phyloP scores from a whole-genome alignment of 2,888 invertebrate species.

The Homarus gammarus region DNA sequence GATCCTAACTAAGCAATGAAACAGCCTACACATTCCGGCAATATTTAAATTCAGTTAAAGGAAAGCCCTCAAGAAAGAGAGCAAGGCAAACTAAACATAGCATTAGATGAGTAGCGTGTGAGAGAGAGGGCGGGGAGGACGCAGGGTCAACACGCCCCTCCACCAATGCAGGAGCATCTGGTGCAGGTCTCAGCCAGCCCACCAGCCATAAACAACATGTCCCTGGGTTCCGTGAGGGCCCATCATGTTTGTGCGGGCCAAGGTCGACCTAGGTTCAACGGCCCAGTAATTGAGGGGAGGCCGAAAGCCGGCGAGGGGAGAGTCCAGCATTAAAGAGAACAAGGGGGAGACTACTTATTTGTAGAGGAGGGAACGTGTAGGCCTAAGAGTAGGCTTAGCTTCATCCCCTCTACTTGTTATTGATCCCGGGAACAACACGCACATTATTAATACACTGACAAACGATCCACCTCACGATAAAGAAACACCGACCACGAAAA shows the following conservation, averaged over 20 bases:
- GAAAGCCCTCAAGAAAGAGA: too few relatives aligned
- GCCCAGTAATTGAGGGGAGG: not conserved
- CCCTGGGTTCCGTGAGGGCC: not conserved
- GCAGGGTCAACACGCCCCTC: not conserved
- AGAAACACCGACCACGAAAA: constrained; percentile 11
- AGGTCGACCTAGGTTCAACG: not conserved
- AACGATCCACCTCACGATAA: not conserved
- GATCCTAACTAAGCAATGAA: too few relatives aligned
- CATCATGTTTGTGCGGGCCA: not conserved
- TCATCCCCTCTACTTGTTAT: constrained; percentile 27
- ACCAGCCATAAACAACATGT: not conserved
- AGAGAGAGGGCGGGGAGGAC: not conserved
- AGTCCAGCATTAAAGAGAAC: not conserved
- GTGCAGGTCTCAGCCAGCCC: not conserved
- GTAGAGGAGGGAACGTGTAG: constrained; percentile 29
- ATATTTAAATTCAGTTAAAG: too few relatives aligned
- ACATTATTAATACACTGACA: not conserved
- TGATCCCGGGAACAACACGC: constrained; percentile 18
- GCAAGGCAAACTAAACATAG: too few relatives aligned
- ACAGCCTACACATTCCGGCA: too few relatives aligned
- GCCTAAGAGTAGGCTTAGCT: constrained; percentile 48
- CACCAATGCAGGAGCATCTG: not conserved
- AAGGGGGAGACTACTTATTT: constrained; percentile 13
- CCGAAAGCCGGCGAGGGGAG: not conserved
- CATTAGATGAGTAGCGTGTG: not conserved